phyloP scores from a whole-genome alignment of 2,888 invertebrate genomes.

The Quadriops clusia region DNA sequence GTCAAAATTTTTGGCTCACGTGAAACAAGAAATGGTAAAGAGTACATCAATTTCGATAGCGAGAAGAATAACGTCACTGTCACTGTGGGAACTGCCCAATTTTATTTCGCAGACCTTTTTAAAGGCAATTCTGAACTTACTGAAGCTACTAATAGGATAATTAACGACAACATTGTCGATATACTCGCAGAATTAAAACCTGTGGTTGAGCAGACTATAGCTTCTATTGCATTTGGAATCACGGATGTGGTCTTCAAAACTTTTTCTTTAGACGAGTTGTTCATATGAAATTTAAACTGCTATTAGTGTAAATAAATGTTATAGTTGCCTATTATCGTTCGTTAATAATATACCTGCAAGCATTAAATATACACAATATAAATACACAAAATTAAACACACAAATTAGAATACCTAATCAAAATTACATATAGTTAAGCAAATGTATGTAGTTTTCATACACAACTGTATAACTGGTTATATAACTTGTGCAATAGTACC shows the following conservation, averaged over 20 bases:
- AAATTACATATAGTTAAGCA: too few relatives aligned
- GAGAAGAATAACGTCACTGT: too few relatives aligned
- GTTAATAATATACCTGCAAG: too few relatives aligned
- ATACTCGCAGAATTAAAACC: constrained; percentile 20
- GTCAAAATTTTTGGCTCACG: constrained; percentile 18
- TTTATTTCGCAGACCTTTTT: constrained; percentile 21
- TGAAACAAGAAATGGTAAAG: constrained; percentile 6
- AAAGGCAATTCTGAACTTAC: constrained; percentile 21
- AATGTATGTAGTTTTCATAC: too few relatives aligned
- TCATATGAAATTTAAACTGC: constrained; percentile 9
- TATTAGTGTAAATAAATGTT: constrained; percentile 1
- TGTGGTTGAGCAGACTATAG: constrained; percentile 17
- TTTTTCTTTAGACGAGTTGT: constrained; percentile 18
- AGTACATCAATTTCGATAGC: constrained; percentile 10
- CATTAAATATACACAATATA: too few relatives aligned
- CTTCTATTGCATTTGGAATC: constrained; percentile 13
- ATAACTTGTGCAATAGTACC: too few relatives aligned
- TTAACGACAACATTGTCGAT: constrained; percentile 20
- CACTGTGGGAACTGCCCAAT: too few relatives aligned
- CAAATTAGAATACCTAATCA: too few relatives aligned
- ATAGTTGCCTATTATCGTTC: not conserved
- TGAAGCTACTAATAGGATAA: constrained; percentile 18
- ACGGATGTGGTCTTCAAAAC: constrained; percentile 17
- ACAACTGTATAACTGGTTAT: too few relatives aligned
- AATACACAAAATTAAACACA: too few relatives aligned